A percentile compares a stretch with the other conserved stretches of the same genome.
Conservation (phyloP, 1,140 invertebrate genomes). For the Sinonovacula constricta region DNA sequence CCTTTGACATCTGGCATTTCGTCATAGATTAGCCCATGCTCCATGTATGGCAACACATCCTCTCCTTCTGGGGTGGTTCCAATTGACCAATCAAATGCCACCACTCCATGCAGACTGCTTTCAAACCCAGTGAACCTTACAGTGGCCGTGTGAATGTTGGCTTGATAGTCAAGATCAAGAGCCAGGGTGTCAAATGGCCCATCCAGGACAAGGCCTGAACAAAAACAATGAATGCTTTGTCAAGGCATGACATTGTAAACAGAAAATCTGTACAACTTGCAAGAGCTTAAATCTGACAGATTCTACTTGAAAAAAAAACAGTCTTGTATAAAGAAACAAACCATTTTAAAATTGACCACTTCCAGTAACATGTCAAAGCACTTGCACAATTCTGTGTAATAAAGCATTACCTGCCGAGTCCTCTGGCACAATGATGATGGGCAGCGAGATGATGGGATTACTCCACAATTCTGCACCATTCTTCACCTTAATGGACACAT, state of each 20-base stretch:
- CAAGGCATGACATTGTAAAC: background rate
- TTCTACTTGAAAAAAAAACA: background rate
- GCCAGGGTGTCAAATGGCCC: slow-evolving; percentile 12
- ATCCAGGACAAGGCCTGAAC: slow-evolving; percentile 35
- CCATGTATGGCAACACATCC: slow-evolving; percentile 39
- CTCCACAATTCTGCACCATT: slow-evolving; percentile 58
- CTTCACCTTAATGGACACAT: slow-evolving; percentile 52
- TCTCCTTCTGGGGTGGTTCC: slow-evolving; percentile 27
- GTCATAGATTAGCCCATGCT: slow-evolving; percentile 12
- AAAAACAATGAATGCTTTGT: background rate
- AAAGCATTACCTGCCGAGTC: slow-evolving; percentile 47
- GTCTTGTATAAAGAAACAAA: background rate
- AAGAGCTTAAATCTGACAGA: background rate
- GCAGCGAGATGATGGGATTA: slow-evolving; percentile 19
- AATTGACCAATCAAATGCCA: slow-evolving; percentile 41
- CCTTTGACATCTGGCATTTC: slow-evolving; percentile 7
- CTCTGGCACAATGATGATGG: slow-evolving; percentile 51
- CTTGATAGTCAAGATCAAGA: slow-evolving; percentile 43
- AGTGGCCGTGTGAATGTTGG: slow-evolving; percentile 30
- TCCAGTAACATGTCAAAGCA: background rate
- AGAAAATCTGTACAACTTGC: background rate
- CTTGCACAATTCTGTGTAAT: background rate
- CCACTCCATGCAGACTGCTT: slow-evolving; percentile 42
- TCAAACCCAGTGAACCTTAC: slow-evolving; percentile 42
- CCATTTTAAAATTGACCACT: background rate